Conservation (phyloP, 2,888 invertebrate genomes). For the Acanthopleura granulata region DNA sequence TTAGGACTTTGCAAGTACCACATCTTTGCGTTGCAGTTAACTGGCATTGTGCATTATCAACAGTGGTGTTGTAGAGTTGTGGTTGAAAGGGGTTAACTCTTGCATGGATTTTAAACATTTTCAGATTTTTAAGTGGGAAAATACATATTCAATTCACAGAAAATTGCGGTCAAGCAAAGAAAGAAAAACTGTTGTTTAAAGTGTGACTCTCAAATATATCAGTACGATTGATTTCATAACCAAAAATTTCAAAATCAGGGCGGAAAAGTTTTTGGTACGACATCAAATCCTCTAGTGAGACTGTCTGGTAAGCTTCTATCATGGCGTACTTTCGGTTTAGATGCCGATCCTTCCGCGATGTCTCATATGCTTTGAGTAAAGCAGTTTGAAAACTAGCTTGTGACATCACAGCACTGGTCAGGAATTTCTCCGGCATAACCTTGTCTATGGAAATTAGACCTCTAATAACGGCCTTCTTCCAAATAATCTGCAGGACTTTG, state of each 20-base stretch:
- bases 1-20: too few species aligned
- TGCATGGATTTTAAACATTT: too few species aligned
- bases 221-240: neutral
- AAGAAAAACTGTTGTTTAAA: too few species aligned
- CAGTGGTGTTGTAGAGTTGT: too few species aligned
- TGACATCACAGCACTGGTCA: neutral
- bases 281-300: neutral
- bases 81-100: too few species aligned
- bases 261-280: neutral
- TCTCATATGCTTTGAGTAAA: neutral
- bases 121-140: too few species aligned
- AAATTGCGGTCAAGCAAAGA: too few species aligned
- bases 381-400: neutral
- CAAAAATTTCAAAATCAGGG: conserved; percentile 18
- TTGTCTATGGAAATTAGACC: neutral
- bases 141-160: too few species aligned
- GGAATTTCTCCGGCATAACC: neutral
- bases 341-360: neutral
- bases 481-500: neutral
- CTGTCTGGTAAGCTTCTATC: neutral
- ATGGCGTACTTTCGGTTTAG: neutral
- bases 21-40: too few species aligned
- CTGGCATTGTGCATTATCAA: too few species aligned
- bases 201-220: neutral
- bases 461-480: conserved; percentile 12